Conservation (phyloP, 2,797 vertebrate species). For the Falco biarmicus region DNA sequence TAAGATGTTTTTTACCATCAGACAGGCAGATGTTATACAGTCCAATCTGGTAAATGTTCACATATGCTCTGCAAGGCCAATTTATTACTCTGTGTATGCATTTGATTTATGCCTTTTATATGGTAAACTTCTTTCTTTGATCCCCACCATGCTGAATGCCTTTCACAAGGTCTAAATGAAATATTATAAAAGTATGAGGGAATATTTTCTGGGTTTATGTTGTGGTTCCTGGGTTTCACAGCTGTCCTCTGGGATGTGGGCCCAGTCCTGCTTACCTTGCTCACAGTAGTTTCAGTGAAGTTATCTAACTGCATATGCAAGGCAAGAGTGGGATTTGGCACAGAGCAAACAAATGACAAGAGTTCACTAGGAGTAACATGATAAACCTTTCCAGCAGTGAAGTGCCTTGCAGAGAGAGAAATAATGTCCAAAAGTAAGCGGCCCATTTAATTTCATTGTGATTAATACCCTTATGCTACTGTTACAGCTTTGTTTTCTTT, state of each 20-base stretch:
- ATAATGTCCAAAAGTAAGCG: background rate
- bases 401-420: background rate
- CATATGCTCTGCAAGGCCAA: background rate
- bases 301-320: background rate
- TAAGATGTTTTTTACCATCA: background rate
- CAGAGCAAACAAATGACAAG: background rate
- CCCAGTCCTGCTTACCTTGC: background rate
- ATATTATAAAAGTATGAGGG: background rate
- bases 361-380: background rate
- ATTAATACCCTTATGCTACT: background rate
- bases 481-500: background rate
- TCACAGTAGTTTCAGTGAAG: background rate
- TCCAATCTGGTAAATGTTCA: background rate
- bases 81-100: background rate
- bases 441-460: background rate
- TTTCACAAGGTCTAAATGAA: background rate
- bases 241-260: background rate
- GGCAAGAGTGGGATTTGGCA: background rate
- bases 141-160: background rate
- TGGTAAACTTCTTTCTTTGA: background rate
- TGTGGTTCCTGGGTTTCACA: background rate
- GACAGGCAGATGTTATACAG: background rate
- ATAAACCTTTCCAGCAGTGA: background rate
- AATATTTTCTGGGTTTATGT: background rate
- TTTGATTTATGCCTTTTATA: background rate